A percentile compares a stretch with the other conserved stretches of the same genome.
These are phyloP conservation scores for Minunthozetes semirufus DNA, from an alignment of 2,888 invertebrate genomes.

Conservation along the genomic window DNA sequence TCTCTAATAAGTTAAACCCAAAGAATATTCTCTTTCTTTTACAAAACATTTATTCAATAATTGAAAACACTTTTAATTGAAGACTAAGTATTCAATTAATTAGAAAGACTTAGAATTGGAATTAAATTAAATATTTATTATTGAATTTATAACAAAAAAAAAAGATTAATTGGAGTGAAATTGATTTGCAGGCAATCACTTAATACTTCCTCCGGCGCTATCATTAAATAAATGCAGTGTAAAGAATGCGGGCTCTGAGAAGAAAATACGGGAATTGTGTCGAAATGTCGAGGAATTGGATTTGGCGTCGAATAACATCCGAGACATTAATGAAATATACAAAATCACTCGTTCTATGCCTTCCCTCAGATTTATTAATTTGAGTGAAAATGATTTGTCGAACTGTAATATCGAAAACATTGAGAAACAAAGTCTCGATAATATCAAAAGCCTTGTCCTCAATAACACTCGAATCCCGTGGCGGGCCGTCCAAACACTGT, in stretches of 20 bases:
- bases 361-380: conserved; percentile 77
- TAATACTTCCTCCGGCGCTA: conserved; percentile 51
- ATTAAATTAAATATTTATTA: neutral
- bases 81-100: too few relatives aligned
- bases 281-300: conserved; percentile 87
- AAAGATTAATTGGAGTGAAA: neutral
- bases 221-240: conserved; percentile 87
- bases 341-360: conserved; percentile 80
- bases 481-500: conserved; percentile 68
- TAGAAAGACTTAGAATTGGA: too few relatives aligned
- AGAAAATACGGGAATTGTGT: conserved; percentile 71
- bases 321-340: conserved; percentile 80
- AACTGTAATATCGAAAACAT: conserved; percentile 31
- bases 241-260: conserved; percentile 75
- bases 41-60: too few relatives aligned
- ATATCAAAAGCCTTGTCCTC: conserved; percentile 58
- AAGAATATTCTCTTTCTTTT: too few relatives aligned
- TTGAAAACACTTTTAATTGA: too few relatives aligned
- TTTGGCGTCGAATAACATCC: conserved; percentile 82
- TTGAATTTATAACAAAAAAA: neutral
- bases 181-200: conserved; percentile 21
- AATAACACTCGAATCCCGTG: conserved; percentile 82
- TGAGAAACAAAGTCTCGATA: conserved; percentile 26
- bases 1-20: too few relatives aligned
- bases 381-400: conserved; percentile 74